phyloP scores from a whole-genome alignment of 1,140 invertebrate species.

The Ostrea denselamellosa region DNA sequence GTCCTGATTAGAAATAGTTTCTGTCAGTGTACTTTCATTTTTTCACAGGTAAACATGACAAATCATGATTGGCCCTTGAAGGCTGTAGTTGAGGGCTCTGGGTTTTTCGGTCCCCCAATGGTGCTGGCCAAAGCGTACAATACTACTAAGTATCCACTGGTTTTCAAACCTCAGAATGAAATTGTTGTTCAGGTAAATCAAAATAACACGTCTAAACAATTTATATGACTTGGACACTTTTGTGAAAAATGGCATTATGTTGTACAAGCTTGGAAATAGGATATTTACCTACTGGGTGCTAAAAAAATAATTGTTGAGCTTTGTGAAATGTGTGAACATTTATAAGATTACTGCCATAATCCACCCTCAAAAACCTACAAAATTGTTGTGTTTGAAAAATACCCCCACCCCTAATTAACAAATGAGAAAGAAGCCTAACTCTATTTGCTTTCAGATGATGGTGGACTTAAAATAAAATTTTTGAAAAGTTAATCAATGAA shows the following conservation, averaged over 20 bases:
- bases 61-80: constrained; percentile 75
- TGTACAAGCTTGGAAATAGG: not conserved
- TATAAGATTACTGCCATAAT: too few relatives aligned
- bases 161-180: constrained; percentile 75
- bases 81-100: constrained; percentile 71
- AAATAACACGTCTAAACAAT: not conserved
- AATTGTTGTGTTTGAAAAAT: too few relatives aligned
- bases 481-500: not conserved
- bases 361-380: too few relatives aligned
- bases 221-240: not conserved
- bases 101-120: constrained; percentile 73
- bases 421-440: too few relatives aligned
- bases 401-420: too few relatives aligned
- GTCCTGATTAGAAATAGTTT: not conserved
- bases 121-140: constrained; percentile 74
- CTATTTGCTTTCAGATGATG: too few relatives aligned
- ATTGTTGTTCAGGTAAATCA: constrained; percentile 65
- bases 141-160: constrained; percentile 74
- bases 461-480: too few relatives aligned
- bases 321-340: too few relatives aligned
- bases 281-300: too few relatives aligned
- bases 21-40: too few relatives aligned
- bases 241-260: too few relatives aligned
- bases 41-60: constrained; percentile 74
- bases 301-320: too few relatives aligned